Evolutionary conservation across 2,113 vertebrate genomes (phyloP).

Genomic region (Chlamydotis undulata): DNA sequence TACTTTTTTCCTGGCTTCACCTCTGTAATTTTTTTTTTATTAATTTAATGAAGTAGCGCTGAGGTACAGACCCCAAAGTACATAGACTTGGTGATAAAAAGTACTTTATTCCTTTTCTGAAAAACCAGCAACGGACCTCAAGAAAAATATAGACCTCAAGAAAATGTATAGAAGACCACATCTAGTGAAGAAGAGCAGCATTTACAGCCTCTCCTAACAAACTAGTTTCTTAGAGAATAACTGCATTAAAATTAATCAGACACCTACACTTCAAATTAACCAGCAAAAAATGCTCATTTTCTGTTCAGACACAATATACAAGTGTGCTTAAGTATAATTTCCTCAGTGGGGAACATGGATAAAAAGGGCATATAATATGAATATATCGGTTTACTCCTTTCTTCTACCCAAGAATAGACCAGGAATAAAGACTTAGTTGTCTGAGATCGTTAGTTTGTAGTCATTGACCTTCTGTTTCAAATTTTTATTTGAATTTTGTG

Average conservation of each 20-base stretch:
- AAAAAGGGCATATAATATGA: neutral
- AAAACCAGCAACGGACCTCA: neutral
- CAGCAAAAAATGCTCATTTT: constrained; percentile 32
- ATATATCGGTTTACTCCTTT: neutral
- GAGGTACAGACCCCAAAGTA: constrained; percentile 28
- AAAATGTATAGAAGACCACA: constrained; percentile 37
- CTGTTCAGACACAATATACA: neutral
- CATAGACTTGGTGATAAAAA: constrained; percentile 44
- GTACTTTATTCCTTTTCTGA: constrained; percentile 56
- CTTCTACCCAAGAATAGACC: neutral
- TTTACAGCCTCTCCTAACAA: constrained; percentile 30
- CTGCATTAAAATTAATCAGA: constrained; percentile 41
- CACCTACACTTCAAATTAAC: constrained; percentile 59
- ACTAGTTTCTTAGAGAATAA: constrained; percentile 19
- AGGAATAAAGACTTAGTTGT: neutral
- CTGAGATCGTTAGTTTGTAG: neutral
- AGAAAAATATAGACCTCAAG: neutral
- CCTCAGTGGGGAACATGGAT: neutral
- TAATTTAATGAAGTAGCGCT: constrained; percentile 34
- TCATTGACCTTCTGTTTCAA: neutral
- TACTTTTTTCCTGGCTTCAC: constrained; percentile 48
- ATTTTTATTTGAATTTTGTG: neutral
- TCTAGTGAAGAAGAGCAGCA: neutral
- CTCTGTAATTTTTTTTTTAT: constrained; percentile 20
- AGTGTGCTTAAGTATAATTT: constrained; percentile 13